Percentiles rank a stretch among this genome's conserved stretches.
Conservation (phyloP, 2,113 vertebrate species). For the Mastomys coucha region DNA sequence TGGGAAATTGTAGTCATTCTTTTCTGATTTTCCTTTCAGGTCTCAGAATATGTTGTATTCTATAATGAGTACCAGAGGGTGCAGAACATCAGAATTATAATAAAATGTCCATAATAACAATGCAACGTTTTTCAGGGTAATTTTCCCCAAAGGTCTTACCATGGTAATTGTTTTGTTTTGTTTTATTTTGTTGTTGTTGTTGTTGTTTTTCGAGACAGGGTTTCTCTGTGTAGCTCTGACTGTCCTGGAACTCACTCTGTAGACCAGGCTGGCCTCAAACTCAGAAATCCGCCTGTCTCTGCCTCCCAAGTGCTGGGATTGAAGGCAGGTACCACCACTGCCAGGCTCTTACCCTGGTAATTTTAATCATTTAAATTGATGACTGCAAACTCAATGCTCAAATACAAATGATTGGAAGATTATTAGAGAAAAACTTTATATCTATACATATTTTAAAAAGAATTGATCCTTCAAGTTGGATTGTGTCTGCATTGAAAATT, state of each 20-base stretch:
- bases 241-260: too few relatives aligned
- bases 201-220: too few relatives aligned
- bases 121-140: conserved; percentile 1
- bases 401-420: conserved; percentile 68
- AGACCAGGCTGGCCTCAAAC: too few relatives aligned
- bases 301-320: too few relatives aligned
- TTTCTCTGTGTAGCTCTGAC: too few relatives aligned
- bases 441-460: conserved; percentile 58
- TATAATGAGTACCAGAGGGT: background rate
- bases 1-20: background rate
- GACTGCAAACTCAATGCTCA: conserved; percentile 48
- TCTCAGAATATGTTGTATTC: background rate
- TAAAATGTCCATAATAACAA: background rate
- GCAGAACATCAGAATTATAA: background rate
- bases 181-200: too few relatives aligned
- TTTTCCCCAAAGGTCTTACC: conserved; percentile 6
- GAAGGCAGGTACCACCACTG: too few relatives aligned
- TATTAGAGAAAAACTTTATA: conserved; percentile 57
- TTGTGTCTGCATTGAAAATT: conserved; percentile 55
- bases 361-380: conserved; percentile 55
- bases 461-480: conserved; percentile 6
- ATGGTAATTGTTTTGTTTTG: background rate
- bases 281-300: too few relatives aligned
- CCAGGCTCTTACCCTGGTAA: background rate
- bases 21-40: background rate